A percentile compares a stretch with the other conserved stretches of the same genome.
Conservation (phyloP, 2,113 vertebrate genomes). For the Pollimyrus isidori region DNA sequence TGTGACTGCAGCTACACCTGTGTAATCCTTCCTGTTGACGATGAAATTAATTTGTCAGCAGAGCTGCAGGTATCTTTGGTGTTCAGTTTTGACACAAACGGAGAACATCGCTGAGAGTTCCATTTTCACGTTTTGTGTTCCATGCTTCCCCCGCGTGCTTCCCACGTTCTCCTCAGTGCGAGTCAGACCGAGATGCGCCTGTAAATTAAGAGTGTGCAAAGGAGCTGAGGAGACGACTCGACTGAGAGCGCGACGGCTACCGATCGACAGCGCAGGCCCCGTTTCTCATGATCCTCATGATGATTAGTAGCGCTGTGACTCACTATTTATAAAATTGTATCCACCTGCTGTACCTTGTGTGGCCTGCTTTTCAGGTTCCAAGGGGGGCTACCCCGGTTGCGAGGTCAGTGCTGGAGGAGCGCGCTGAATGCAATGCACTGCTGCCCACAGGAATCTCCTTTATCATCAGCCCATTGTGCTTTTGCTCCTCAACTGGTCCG, state of each 20-base stretch:
- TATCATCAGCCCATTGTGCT: constrained; percentile 66
- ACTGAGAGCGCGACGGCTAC: background rate
- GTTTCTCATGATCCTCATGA: background rate
- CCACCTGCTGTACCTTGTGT: background rate
- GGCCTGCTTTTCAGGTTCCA: background rate
- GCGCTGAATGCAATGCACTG: constrained; percentile 69
- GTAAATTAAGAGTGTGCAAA: background rate
- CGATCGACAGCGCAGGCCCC: background rate
- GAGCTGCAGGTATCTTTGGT: constrained; percentile 45
- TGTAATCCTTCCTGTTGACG: constrained; percentile 53
- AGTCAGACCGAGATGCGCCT: background rate
- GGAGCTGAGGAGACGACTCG: background rate
- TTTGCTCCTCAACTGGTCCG: constrained; percentile 59
- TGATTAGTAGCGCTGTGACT: background rate
- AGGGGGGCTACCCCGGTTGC: background rate
- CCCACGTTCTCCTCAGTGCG: background rate
- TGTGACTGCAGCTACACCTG: constrained; percentile 32
- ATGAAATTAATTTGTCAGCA: constrained; percentile 28
- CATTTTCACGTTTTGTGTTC: background rate
- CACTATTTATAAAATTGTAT: background rate
- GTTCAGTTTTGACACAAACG: constrained; percentile 32
- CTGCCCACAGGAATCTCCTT: constrained; percentile 74
- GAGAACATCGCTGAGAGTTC: background rate
- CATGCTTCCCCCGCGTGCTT: background rate
- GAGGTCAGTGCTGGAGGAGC: constrained; percentile 42